Evolutionary conservation across 2,888 invertebrate genomes (phyloP), one percentile per base, ranked within the genome.

Genomic region (Rhamphomyia laevipes): DNA sequence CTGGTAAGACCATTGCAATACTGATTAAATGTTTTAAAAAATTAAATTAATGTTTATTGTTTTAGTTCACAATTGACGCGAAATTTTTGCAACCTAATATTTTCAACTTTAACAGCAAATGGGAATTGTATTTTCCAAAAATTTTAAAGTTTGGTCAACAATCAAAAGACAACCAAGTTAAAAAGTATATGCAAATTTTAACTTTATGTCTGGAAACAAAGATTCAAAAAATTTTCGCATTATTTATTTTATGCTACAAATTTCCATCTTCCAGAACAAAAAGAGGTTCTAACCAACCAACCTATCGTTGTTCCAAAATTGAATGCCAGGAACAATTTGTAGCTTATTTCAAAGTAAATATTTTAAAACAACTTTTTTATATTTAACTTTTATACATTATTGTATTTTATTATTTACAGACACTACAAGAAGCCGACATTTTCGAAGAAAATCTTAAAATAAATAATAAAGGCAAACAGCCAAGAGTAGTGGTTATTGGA

Each of bases 291-390:
- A 40, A 30, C 9, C 38, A 40, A 10, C 17, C 46, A 17, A 30
- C 38, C 6, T 46, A 46, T 31, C 37, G 40, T 27, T 38, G 37
- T 30, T 40, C 40, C 6, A 46, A 46, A 38, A 27, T 46, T 11
- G 30, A 46, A 46, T 23, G 46, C 31, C 46, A 46, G 16, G 40
- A 46, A 40, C 16, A 46, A 11, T 46, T 46, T 46, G 46, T 41
- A 17, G 46, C 46, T 30, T 46, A 46, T 46, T 46, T 46, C n/a
- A 46, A 46, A 17, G 46, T 46, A 30, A 38, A n/a, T n/a, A n/a
- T 37, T 38, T 27, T 35, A 5, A 35, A 23, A n/a, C 10, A 27
- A 6, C 3, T 37, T 21, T 16, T 27, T 46, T 38, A 16, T 2
- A 38, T 3, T 37, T 45, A 23, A 16, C 6, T 23, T n/a, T 16